Conservation (phyloP, 1,140 invertebrate species). For the Rhyacophila brunnea region DNA sequence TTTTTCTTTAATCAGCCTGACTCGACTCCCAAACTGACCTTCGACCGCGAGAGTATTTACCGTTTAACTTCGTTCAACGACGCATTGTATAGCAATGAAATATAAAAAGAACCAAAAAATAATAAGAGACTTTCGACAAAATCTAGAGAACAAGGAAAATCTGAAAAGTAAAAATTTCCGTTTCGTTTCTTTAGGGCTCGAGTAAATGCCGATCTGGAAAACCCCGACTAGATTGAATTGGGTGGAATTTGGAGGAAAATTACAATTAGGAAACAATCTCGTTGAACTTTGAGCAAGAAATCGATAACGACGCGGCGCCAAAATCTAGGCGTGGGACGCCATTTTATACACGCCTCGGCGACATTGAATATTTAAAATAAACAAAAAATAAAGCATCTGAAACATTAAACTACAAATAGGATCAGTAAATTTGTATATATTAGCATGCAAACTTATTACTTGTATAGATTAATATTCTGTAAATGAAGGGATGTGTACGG, state of each 20-base stretch:
- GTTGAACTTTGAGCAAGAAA: constrained; percentile 29
- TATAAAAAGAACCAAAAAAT: not conserved
- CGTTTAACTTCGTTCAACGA: too few species aligned
- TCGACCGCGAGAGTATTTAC: constrained; percentile 12
- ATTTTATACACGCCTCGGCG: constrained; percentile 40
- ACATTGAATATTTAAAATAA: constrained; percentile 19
- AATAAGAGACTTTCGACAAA: constrained; percentile 2
- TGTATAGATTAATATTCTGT: constrained; percentile 13
- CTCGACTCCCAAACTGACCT: constrained; percentile 30
- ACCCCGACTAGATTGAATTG: constrained; percentile 7
- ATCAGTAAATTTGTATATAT: constrained; percentile 12
- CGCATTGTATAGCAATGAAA: not conserved
- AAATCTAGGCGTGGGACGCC: constrained; percentile 37
- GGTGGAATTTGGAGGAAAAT: constrained; percentile 17
- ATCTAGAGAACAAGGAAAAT: constrained; percentile 7
- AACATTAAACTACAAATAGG: constrained; percentile 30
- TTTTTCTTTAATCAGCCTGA: constrained; percentile 2
- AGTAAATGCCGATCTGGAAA: constrained; percentile 21
- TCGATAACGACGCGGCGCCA: constrained; percentile 31
- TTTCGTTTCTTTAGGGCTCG: constrained; percentile 7
- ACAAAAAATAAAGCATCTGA: constrained; percentile 24
- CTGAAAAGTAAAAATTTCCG: constrained; percentile 30
- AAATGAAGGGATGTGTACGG: constrained; percentile 24
- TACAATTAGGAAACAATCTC: constrained; percentile 18
- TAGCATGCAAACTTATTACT: constrained; percentile 17